A percentile compares a stretch with the other conserved stretches of the same genome.
Evolutionary conservation across 2,888 invertebrate genomes (phyloP).

Genomic region (Chloroclystis v-ata): DNA sequence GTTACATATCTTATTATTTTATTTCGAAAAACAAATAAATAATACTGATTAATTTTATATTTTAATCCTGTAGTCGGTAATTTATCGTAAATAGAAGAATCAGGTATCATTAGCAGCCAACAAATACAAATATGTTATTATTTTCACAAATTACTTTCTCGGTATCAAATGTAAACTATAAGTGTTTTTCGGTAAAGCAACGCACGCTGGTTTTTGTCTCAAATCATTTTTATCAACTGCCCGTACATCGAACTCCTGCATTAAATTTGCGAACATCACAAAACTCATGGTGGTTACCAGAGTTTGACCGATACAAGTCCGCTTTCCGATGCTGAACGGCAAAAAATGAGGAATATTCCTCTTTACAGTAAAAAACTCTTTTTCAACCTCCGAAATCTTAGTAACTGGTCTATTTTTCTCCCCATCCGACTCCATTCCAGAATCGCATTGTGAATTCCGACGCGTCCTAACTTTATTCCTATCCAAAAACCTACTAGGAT

Average conservation of each 20-base stretch:
- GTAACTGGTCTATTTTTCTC: conserved; percentile 46
- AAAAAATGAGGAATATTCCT: conserved; percentile 84
- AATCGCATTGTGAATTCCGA: conserved; percentile 73
- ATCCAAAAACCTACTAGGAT: conserved; percentile 86
- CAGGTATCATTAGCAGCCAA: no score
- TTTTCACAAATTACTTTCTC: conserved; percentile 68
- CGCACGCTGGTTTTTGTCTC: conserved; percentile 81
- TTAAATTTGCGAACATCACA: conserved; percentile 83
- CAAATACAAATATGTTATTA: no score
- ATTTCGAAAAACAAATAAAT: no score
- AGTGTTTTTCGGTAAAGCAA: conserved; percentile 85
- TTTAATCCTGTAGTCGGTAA: no score
- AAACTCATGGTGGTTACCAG: conserved; percentile 87
- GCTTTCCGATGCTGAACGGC: conserved; percentile 90
- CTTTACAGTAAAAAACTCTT: conserved; percentile 61
- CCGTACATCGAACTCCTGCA: conserved; percentile 83
- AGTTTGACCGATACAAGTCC: conserved; percentile 92
- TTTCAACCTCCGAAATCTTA: conserved; percentile 46
- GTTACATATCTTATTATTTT: no score
- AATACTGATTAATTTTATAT: no score
- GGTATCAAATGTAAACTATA: conserved; percentile 80
- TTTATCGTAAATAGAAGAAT: no score
- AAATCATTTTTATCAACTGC: conserved; percentile 73
- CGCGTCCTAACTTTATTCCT: conserved; percentile 50
- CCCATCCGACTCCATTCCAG: conserved; percentile 75